Evolutionary conservation across 2,888 invertebrate genomes (phyloP).

Genomic region (Nymphalis c-album): DNA sequence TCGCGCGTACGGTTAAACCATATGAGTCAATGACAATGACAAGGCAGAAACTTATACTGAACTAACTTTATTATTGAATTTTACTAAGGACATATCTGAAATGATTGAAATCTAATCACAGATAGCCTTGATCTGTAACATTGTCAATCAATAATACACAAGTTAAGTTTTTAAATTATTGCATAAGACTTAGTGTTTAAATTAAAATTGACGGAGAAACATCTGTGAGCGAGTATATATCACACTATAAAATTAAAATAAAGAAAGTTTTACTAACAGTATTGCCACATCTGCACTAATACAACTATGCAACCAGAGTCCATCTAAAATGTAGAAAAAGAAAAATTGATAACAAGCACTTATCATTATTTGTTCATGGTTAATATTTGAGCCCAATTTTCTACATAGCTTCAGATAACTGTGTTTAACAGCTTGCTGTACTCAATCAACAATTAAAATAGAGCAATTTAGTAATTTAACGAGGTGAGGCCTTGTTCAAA

Average conservation of each 20-base stretch:
- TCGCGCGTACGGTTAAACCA: too few relatives aligned
- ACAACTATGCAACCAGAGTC: neutral
- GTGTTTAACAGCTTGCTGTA: neutral
- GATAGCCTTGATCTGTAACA: too few relatives aligned
- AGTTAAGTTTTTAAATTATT: too few relatives aligned
- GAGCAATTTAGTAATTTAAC: neutral
- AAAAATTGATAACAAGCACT: neutral
- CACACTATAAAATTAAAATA: neutral
- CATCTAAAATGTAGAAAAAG: neutral
- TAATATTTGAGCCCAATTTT: neutral
- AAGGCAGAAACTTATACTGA: too few relatives aligned
- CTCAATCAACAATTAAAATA: neutral
- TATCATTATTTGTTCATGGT: constrained; percentile 1
- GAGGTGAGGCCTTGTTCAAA: too few relatives aligned
- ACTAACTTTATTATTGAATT: too few relatives aligned
- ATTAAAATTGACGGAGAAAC: neutral
- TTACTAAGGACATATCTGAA: too few relatives aligned
- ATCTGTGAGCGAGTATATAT: neutral
- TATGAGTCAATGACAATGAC: too few relatives aligned
- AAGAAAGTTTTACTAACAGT: neutral
- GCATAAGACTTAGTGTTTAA: too few relatives aligned
- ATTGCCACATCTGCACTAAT: neutral
- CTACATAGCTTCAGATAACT: neutral
- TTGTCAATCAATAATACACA: too few relatives aligned
- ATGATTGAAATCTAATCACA: too few relatives aligned